These are phyloP conservation scores for Orycteropus afer DNA, from an alignment of 2,113 vertebrate species.

Conservation along the genomic window DNA sequence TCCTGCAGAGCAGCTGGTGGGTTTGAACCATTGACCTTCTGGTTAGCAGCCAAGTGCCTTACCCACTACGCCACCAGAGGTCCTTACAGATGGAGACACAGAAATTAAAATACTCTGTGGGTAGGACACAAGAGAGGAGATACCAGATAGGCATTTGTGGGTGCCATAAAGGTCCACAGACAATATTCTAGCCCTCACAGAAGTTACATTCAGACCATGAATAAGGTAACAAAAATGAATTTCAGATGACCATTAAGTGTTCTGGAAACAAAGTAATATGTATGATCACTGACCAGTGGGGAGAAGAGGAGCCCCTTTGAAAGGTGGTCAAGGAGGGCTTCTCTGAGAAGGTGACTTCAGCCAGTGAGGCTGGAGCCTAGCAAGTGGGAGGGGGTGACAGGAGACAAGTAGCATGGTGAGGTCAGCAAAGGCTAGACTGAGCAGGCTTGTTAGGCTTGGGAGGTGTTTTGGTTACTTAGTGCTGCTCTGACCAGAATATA, in stretches of 20 bases:
- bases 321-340: background rate
- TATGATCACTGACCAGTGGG: background rate
- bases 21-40: no score
- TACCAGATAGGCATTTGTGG: rapidly evolving
- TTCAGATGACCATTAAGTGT: background rate
- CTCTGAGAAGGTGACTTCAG: background rate
- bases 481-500: no score
- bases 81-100: background rate
- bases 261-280: background rate
- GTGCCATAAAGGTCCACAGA: background rate
- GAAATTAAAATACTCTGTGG: background rate
- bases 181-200: background rate
- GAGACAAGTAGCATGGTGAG: background rate
- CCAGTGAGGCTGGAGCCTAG: background rate
- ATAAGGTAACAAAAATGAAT: background rate
- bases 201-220: background rate
- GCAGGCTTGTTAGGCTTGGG: background rate
- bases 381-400: background rate
- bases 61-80: no score
- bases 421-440: background rate
- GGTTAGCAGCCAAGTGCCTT: no score
- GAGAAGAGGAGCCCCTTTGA: background rate
- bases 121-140: no score
- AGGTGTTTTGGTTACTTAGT: no score
- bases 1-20: no score